phyloP scores from a whole-genome alignment of 2,888 invertebrate genomes.

The Apodemia zela region DNA sequence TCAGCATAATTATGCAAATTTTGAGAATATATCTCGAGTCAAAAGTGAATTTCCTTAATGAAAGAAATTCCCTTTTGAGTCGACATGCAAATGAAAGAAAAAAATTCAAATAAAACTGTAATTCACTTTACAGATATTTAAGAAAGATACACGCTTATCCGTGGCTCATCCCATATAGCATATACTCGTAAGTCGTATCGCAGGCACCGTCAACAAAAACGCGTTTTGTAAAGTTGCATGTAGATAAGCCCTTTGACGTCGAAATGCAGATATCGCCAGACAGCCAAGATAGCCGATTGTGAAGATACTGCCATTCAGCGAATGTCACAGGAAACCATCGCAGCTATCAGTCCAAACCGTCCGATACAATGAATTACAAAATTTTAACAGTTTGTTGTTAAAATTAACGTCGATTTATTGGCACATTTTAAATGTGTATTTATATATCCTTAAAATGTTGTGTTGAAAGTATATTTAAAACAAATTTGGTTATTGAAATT shows the following conservation, averaged over 20 bases:
- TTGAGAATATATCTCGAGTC: no score
- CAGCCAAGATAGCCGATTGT: neutral
- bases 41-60: no score
- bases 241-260: constrained; percentile 13
- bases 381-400: no score
- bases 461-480: no score
- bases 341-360: neutral
- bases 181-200: neutral
- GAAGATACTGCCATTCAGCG: neutral
- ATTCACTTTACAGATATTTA: neutral
- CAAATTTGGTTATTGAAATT: no score
- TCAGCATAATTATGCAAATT: no score
- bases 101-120: neutral
- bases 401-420: no score
- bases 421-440: no score
- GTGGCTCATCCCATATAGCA: neutral
- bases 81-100: no score
- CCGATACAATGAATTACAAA: neutral
- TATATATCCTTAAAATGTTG: no score
- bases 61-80: no score
- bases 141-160: neutral
- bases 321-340: constrained; percentile 1
- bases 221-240: constrained; percentile 7
- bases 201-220: neutral
- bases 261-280: constrained; percentile 2